phyloP scores from a whole-genome alignment of 2,888 invertebrate genomes.

The Perdita meconis region DNA sequence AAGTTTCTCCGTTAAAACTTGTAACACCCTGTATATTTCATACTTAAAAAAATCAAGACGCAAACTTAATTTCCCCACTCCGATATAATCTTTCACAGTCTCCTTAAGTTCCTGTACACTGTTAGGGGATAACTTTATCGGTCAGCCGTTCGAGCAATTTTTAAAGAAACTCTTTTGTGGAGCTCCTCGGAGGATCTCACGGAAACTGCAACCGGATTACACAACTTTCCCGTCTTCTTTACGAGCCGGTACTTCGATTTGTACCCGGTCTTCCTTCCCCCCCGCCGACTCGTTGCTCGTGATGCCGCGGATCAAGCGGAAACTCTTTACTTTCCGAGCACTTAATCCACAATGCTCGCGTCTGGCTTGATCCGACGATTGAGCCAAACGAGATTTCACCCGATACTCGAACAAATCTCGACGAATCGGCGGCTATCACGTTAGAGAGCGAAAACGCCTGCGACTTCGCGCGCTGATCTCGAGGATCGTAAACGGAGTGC shows the following conservation, averaged over 20 bases:
- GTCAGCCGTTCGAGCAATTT: conserved; percentile 1
- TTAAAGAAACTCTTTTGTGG: conserved; percentile 21
- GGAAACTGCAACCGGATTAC: conserved; percentile 55
- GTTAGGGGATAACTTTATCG: conserved; percentile 7
- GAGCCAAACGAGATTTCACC: conserved; percentile 33
- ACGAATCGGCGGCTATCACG: conserved; percentile 7
- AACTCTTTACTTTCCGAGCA: conserved; percentile 39
- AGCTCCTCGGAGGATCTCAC: conserved; percentile 33
- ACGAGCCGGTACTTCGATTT: conserved; percentile 39
- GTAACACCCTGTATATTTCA: background rate
- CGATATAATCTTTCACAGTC: background rate
- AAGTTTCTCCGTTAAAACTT: background rate
- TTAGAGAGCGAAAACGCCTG: background rate
- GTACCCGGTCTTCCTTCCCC: conserved; percentile 10
- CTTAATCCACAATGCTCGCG: conserved; percentile 39
- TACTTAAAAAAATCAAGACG: background rate
- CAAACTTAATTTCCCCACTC: background rate
- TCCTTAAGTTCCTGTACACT: background rate
- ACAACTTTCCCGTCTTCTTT: conserved; percentile 58
- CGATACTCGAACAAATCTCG: conserved; percentile 13
- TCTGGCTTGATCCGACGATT: conserved; percentile 18
- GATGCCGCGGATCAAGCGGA: conserved; percentile 27
- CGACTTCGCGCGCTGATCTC: background rate
- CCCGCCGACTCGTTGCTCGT: background rate
- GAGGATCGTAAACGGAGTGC: background rate